Conservation (phyloP, 2,888 invertebrate genomes). For the Drosophila koepferae region DNA sequence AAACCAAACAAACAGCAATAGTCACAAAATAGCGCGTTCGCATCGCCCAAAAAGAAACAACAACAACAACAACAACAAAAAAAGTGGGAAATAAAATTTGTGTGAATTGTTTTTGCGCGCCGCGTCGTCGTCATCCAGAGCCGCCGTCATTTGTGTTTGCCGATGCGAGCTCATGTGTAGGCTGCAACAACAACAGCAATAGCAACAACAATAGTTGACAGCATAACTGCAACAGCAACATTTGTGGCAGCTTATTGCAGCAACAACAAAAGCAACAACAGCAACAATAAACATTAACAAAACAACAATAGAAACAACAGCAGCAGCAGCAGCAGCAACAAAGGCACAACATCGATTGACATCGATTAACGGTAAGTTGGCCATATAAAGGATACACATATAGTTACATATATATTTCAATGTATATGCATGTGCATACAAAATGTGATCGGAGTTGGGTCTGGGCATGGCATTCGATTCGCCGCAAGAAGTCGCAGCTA, state of each 20-base stretch:
- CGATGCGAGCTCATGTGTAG: constrained; percentile 63
- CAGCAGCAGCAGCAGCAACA: constrained; percentile 55
- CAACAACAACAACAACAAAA: constrained; percentile 2
- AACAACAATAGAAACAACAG: constrained; percentile 37
- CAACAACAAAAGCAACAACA: constrained; percentile 42
- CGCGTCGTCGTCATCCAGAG: constrained; percentile 58
- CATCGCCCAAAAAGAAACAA: constrained; percentile 13
- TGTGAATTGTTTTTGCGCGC: constrained; percentile 40
- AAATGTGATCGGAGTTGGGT: background rate
- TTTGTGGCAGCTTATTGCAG: constrained; percentile 37
- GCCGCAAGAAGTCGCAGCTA: constrained; percentile 28
- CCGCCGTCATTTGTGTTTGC: constrained; percentile 54
- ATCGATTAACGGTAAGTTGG: constrained; percentile 76
- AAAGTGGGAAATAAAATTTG: background rate
- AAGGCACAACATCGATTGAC: constrained; percentile 74
- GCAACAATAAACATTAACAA: constrained; percentile 22
- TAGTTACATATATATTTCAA: background rate
- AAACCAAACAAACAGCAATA: constrained; percentile 11
- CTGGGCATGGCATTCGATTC: background rate
- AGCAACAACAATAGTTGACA: constrained; percentile 48
- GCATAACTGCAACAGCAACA: constrained; percentile 41
- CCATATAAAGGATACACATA: background rate
- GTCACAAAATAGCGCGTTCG: constrained; percentile 19
- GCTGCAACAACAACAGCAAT: constrained; percentile 48
- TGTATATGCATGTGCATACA: background rate